These are phyloP conservation scores for Papilio polyxenes DNA, from an alignment of 1,140 invertebrate genomes.

Conservation along the genomic window DNA sequence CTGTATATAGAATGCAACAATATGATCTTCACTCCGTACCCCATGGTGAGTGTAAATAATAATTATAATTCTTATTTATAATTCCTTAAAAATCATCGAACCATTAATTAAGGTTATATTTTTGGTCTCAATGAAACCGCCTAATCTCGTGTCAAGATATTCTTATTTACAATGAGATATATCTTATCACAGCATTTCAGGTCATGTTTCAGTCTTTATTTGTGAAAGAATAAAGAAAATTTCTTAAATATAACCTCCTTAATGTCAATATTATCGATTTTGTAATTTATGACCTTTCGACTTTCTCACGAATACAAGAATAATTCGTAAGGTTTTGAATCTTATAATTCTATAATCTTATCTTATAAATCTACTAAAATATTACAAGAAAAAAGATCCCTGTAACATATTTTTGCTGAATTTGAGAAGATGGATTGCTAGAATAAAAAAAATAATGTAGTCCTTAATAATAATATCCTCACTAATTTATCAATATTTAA, in stretches of 20 bases:
- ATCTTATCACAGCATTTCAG: neutral
- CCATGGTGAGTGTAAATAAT: slow-evolving; percentile 85
- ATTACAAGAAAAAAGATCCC: too few relatives aligned
- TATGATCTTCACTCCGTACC: slow-evolving; percentile 93
- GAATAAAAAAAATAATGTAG: too few relatives aligned
- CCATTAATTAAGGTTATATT: slow-evolving; percentile 66
- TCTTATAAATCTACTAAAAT: too few relatives aligned
- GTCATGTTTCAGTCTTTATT: neutral
- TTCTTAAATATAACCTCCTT: neutral
- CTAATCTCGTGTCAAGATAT: slow-evolving; percentile 2
- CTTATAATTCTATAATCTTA: too few relatives aligned
- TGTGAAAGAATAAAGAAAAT: neutral
- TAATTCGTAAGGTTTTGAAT: neutral
- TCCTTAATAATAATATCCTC: too few relatives aligned
- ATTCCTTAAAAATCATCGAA: slow-evolving; percentile 57
- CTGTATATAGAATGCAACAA: slow-evolving; percentile 90
- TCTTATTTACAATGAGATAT: slow-evolving; percentile 2
- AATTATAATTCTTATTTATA: slow-evolving; percentile 53
- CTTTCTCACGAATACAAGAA: neutral
- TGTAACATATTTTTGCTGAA: too few relatives aligned
- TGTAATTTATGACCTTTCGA: neutral
- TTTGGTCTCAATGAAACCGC: neutral
- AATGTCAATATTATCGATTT: neutral
- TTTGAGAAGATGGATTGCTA: too few relatives aligned
- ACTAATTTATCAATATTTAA: neutral